phyloP scores from a whole-genome alignment of 1,140 invertebrate species.

The Phymastichus coffea region DNA sequence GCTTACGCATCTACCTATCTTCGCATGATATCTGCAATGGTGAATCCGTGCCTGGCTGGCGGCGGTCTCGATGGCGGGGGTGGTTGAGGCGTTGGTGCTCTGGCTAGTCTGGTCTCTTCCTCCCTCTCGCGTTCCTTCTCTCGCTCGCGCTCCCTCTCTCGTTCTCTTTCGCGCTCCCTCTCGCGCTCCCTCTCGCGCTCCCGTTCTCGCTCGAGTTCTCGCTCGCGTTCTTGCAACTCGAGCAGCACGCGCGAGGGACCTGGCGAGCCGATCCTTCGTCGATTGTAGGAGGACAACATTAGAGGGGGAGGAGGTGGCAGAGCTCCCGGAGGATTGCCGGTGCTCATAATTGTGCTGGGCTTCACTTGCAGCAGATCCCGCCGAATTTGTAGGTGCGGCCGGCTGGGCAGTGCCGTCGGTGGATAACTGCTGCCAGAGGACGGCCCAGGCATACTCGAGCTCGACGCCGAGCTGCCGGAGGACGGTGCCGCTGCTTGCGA shows the following conservation, averaged over 20 bases:
- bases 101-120: conserved; percentile 41
- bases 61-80: conserved; percentile 49
- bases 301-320: conserved; percentile 56
- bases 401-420: conserved; percentile 40
- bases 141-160: conserved; percentile 33
- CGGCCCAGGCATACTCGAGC: conserved; percentile 26
- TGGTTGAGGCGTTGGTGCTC: conserved; percentile 54
- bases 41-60: conserved; percentile 52
- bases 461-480: conserved; percentile 45
- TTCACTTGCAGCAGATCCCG: conserved; percentile 67
- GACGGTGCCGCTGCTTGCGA: conserved; percentile 38
- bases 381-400: conserved; percentile 70
- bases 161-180: conserved; percentile 32
- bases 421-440: conserved; percentile 2
- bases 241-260: conserved; percentile 48
- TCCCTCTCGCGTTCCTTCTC: conserved; percentile 41
- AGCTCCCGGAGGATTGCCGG: conserved; percentile 34
- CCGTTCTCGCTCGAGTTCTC: conserved; percentile 44
- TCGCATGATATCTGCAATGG: conserved; percentile 55
- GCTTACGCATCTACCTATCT: no score
- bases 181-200: conserved; percentile 40
- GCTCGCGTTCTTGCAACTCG: conserved; percentile 50
- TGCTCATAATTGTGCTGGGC: conserved; percentile 54
- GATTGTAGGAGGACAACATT: conserved; percentile 49
- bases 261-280: conserved; percentile 49